Conservation (phyloP, 2,888 invertebrate genomes). For the Tipula vernalis region DNA sequence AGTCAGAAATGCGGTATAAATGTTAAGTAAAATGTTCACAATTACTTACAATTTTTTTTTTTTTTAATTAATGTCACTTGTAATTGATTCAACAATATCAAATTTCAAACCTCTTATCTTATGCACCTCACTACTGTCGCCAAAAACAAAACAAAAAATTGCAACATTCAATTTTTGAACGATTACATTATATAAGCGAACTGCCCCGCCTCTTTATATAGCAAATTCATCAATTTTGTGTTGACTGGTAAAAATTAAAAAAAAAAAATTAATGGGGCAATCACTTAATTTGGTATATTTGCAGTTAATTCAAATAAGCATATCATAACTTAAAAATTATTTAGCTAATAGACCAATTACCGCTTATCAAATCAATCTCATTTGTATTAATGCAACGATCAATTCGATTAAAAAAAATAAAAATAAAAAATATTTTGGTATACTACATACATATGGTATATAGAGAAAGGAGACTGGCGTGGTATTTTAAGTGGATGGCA, state of each 20-base stretch:
- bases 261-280: background rate
- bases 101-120: background rate
- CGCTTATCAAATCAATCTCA: background rate
- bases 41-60: no score
- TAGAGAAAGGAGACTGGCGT: background rate
- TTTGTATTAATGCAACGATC: background rate
- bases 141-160: background rate
- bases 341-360: background rate
- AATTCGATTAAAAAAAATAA: background rate
- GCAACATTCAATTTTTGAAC: background rate
- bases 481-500: background rate
- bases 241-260: background rate
- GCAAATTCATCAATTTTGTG: background rate
- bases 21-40: background rate
- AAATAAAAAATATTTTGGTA: no score
- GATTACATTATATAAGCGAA: background rate
- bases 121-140: no score
- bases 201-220: background rate
- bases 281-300: background rate
- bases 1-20: background rate
- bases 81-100: background rate
- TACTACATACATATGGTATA: background rate
- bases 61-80: background rate
- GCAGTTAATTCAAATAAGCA: background rate
- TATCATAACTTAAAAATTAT: background rate